Evolutionary conservation across 2,888 invertebrate species (phyloP).

Genomic region (Busseola fusca): DNA sequence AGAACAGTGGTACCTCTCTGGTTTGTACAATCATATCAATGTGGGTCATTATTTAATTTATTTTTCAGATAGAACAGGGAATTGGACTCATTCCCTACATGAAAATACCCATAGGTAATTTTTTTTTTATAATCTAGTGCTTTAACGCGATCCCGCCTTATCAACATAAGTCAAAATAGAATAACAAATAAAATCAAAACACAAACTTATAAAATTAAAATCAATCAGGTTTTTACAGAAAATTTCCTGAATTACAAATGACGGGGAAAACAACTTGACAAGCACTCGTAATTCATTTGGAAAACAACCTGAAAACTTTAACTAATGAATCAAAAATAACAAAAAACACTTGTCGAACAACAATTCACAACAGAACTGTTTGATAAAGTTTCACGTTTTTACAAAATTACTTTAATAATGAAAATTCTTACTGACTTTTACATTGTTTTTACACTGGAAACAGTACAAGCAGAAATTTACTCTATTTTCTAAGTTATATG

Average conservation of each 20-base stretch:
- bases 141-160: too few species aligned
- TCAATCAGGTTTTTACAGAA: neutral
- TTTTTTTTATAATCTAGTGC: too few species aligned
- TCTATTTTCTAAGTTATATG: fast-evolving
- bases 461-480: neutral
- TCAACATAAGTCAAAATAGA: too few species aligned
- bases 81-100: too few species aligned
- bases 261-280: neutral
- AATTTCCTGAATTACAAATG: neutral
- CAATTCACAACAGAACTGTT: constrained; percentile 35
- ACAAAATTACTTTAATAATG: constrained; percentile 52
- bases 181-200: too few species aligned
- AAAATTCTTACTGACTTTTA: constrained; percentile 44
- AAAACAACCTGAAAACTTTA: constrained; percentile 26
- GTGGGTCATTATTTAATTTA: too few species aligned
- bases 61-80: too few species aligned
- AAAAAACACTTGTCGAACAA: constrained; percentile 42
- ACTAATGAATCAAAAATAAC: constrained; percentile 29
- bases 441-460: constrained; percentile 7
- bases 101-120: too few species aligned
- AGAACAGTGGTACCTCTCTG: too few species aligned
- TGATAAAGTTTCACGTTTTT: constrained; percentile 46
- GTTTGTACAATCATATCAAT: neutral
- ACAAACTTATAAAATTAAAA: too few species aligned
- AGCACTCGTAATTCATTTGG: constrained; percentile 32